Percentiles rank a stretch among this genome's conserved stretches.
These are phyloP conservation scores for Anagyrus pseudococci DNA, from an alignment of 2,888 invertebrate species.

Conservation along the genomic window DNA sequence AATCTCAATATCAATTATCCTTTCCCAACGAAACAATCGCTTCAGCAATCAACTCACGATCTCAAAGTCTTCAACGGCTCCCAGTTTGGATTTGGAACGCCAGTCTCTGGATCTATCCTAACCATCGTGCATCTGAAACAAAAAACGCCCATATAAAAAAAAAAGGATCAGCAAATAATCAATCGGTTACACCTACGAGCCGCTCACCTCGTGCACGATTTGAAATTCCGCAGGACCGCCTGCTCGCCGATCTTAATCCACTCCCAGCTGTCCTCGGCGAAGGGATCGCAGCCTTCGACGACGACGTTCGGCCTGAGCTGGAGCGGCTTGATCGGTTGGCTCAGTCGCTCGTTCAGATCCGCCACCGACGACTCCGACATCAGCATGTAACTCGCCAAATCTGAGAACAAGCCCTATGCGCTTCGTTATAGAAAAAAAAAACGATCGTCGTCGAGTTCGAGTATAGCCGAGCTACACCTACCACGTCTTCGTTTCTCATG, in stretches of 20 bases:
- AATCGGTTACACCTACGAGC: no score
- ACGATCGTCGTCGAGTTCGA: neutral
- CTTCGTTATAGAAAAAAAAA: neutral
- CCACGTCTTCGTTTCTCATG: constrained; percentile 51
- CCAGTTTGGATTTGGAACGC: constrained; percentile 55
- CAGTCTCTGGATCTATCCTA: constrained; percentile 64
- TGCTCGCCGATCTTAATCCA: constrained; percentile 66
- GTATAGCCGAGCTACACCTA: constrained; percentile 36
- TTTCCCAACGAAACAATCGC: neutral
- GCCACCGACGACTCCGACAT: constrained; percentile 65
- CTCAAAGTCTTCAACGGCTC: constrained; percentile 66
- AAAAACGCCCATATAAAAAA: constrained; percentile 6
- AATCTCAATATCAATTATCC: no score
- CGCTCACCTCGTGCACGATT: constrained; percentile 66
- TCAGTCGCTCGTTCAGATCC: constrained; percentile 63
- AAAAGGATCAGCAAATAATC: neutral
- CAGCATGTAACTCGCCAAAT: constrained; percentile 65
- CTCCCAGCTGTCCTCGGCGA: constrained; percentile 66
- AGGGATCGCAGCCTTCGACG: constrained; percentile 63
- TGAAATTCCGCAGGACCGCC: constrained; percentile 64
- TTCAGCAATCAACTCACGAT: constrained; percentile 56
- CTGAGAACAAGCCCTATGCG: constrained; percentile 61
- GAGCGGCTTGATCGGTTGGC: constrained; percentile 57
- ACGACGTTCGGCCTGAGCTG: constrained; percentile 68
- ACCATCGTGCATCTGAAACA: constrained; percentile 60